These are phyloP conservation scores for Origma solitaria DNA, from an alignment of 2,113 vertebrate species.

Conservation along the genomic window DNA sequence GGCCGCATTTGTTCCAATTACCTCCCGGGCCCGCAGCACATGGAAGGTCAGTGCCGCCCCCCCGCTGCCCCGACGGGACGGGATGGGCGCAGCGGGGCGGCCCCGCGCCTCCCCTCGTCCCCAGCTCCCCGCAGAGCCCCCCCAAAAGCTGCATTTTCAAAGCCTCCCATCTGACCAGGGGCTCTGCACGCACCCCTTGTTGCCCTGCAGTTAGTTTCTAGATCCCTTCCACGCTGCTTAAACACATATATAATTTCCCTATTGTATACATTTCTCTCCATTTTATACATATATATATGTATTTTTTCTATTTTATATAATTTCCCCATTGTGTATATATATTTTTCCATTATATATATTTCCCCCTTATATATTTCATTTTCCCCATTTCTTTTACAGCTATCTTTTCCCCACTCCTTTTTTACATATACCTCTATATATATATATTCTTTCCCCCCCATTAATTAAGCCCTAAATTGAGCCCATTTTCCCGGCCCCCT, in stretches of 20 bases:
- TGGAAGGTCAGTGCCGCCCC: constrained; percentile 56
- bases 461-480: background rate
- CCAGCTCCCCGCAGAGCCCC: background rate
- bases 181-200: background rate
- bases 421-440: background rate
- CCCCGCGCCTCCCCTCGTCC: background rate
- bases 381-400: background rate
- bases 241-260: accelerated
- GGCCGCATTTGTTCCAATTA: constrained; percentile 72
- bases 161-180: background rate
- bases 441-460: accelerated
- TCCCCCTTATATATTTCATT: background rate
- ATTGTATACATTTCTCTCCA: background rate
- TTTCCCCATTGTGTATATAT: background rate
- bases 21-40: constrained; percentile 71
- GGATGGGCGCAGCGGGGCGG: background rate
- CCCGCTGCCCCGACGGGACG: background rate
- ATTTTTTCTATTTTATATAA: background rate
- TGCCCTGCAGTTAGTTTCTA: background rate
- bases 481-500: no score
- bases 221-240: background rate
- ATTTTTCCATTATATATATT: background rate
- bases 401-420: background rate
- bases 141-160: background rate
- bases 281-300: background rate